phyloP scores from a whole-genome alignment of 2,113 vertebrate genomes.

The Pipra filicauda region DNA sequence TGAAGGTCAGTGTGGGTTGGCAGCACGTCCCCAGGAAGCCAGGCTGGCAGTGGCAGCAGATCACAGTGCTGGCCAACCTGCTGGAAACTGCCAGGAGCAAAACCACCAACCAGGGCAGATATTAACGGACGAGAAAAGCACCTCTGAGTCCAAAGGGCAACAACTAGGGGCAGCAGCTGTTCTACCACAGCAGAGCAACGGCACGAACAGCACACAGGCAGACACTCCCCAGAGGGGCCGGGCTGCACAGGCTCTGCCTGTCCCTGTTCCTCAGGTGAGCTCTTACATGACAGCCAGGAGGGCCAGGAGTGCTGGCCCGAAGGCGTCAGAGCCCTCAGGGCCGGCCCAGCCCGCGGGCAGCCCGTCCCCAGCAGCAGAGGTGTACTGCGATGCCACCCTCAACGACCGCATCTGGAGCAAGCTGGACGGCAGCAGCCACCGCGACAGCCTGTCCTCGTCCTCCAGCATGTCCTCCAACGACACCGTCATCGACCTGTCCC shows the following conservation, averaged over 20 bases:
- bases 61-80: not conserved
- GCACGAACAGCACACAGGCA: not conserved
- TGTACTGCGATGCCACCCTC: constrained; percentile 82
- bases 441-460: constrained; percentile 90
- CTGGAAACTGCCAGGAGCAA: not conserved
- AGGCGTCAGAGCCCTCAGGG: constrained; percentile 31
- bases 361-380: constrained; percentile 76
- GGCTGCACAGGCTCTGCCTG: not conserved
- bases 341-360: not conserved
- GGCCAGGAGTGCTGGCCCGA: constrained; percentile 77
- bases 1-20: not conserved
- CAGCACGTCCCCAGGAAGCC: not conserved
- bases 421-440: constrained; percentile 78
- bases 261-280: not conserved
- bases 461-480: constrained; percentile 94
- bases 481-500: constrained; percentile 89
- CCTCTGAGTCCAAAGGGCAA: not conserved
- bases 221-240: not conserved
- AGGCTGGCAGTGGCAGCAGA: not conserved
- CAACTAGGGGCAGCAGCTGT: not conserved
- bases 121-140: not conserved
- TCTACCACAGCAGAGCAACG: not conserved
- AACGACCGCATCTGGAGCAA: constrained; percentile 89
- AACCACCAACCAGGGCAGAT: not conserved
- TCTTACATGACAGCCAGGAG: constrained; percentile 62